Evolutionary conservation across 2,888 invertebrate species (phyloP), one percentile per base, ranked within the genome.

Genomic region (Lissonota sp.): DNA sequence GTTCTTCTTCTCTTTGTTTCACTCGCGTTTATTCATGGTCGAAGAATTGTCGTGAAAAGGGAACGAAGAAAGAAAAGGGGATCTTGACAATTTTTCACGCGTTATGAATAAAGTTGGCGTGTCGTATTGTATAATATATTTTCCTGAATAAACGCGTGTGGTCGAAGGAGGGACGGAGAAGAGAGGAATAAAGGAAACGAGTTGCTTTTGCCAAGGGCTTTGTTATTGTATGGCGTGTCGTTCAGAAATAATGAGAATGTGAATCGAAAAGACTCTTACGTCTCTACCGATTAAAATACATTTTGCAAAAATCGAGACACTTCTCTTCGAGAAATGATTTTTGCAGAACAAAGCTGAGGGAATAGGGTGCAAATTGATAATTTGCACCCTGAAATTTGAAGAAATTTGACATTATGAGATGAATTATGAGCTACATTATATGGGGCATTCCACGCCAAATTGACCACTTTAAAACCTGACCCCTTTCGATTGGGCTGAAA

Each of bases 201-300:
- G 44, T 58, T 26, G 37, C 44, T 63, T 55, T 60, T 67, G 51
- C 39, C 51, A 10, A n/a, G 62, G 26, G 55, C 37, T 57, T 46
- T 79, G 69, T 63, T 49, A 51, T 69, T 75, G 60, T 53, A 62
- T 53, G 39, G 73, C 69, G 73, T 79, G 67, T 63, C 67, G 42
- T 69, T 63, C 37, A 63, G 63, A 63, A 79, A 79, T 73, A 73
- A 73, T 67, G 72, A 67, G 67, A 53, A 51, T 49, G 62, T 49
- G 58, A 60, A 40, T 12, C 26, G 26, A 26, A 26, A 26, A 1
- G 1, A 26, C 26, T 26, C 26, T 26, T 26, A 26, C 26, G 26
- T 26, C 26, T 26, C 26, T 26, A 26, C 26, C 26, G 26, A 26
- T 26, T 26, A 26, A 26, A 26, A 26, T 26, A 26, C 1, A 26